Conservation (phyloP, 2,797 vertebrate species). For the Macropus fuliginosus region DNA sequence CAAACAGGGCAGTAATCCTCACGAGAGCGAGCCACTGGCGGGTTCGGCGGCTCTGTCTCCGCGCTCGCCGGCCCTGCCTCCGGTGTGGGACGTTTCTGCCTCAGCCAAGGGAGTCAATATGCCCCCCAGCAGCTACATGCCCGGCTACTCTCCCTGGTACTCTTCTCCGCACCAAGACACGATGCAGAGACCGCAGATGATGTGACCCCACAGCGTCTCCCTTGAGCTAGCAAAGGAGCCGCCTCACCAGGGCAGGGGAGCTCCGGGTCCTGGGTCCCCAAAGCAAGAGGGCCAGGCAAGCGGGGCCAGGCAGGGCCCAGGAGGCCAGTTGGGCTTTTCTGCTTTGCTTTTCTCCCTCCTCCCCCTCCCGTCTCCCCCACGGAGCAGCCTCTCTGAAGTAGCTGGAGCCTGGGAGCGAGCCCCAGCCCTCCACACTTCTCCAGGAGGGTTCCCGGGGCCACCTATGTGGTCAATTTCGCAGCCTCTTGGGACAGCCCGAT, state of each 20-base stretch:
- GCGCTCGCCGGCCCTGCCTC: conserved; percentile 95
- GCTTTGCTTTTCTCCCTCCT: background rate
- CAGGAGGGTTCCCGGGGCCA: background rate
- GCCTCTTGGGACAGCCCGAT: background rate
- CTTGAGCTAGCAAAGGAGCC: conserved; percentile 78
- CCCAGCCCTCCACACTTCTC: background rate
- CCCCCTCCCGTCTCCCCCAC: background rate
- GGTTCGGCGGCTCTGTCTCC: conserved; percentile 95
- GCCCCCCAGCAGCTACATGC: conserved; percentile 98
- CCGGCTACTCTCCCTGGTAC: conserved; percentile 99
- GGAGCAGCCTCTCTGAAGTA: background rate
- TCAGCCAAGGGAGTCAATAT: conserved; percentile 98
- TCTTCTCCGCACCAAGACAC: conserved; percentile 98
- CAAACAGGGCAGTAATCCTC: conserved; percentile 96
- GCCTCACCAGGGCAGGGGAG: conserved; percentile 81
- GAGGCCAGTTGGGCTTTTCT: conserved; percentile 9
- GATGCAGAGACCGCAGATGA: conserved; percentile 98
- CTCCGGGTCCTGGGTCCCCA: conserved; percentile 67
- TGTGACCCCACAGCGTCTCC: conserved; percentile 83
- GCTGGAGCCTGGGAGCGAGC: background rate
- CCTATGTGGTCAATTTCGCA: background rate
- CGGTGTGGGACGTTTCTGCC: conserved; percentile 98
- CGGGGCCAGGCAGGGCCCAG: conserved; percentile 79
- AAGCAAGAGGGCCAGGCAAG: conserved; percentile 80
- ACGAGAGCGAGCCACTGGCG: conserved; percentile 94